Conservation (phyloP, 92 coral and sea anemone species). For the Palythoa grandiflora region DNA sequence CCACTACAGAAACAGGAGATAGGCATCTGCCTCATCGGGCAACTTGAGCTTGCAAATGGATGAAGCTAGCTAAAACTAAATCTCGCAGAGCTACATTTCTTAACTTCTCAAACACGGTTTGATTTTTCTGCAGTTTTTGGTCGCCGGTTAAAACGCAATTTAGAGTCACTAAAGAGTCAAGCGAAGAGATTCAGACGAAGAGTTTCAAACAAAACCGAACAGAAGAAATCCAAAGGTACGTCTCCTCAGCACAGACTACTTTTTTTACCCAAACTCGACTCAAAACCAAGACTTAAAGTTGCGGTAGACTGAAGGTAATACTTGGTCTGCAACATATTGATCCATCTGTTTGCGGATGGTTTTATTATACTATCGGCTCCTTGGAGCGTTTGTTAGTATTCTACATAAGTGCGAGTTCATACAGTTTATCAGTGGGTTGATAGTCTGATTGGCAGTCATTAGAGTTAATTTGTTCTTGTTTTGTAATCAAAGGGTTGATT, state of each 20-base stretch:
- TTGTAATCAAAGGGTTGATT: too few relatives aligned
- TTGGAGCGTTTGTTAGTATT: too few relatives aligned
- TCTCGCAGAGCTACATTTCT: neutral
- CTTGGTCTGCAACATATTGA: neutral
- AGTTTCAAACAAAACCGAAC: conserved; percentile 29
- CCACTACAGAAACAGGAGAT: too few relatives aligned
- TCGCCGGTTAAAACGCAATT: conserved; percentile 22
- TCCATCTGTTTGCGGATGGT: too few relatives aligned
- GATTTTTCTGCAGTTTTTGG: conserved; percentile 27
- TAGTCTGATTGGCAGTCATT: too few relatives aligned
- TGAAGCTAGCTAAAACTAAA: too few relatives aligned
- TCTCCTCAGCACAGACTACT: neutral
- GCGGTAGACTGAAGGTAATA: neutral
- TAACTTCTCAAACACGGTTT: neutral
- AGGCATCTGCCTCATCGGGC: too few relatives aligned
- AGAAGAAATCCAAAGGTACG: conserved; percentile 18
- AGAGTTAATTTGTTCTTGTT: too few relatives aligned
- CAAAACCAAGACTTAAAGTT: neutral
- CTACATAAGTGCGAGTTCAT: too few relatives aligned
- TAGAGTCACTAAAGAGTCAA: conserved; percentile 10
- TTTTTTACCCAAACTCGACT: neutral
- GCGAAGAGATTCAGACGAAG: conserved; percentile 36
- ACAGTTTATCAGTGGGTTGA: too few relatives aligned
- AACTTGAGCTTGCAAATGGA: too few relatives aligned
- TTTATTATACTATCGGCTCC: too few relatives aligned